Evolutionary conservation across 2,888 invertebrate species (phyloP).

Genomic region (Noctua comes): DNA sequence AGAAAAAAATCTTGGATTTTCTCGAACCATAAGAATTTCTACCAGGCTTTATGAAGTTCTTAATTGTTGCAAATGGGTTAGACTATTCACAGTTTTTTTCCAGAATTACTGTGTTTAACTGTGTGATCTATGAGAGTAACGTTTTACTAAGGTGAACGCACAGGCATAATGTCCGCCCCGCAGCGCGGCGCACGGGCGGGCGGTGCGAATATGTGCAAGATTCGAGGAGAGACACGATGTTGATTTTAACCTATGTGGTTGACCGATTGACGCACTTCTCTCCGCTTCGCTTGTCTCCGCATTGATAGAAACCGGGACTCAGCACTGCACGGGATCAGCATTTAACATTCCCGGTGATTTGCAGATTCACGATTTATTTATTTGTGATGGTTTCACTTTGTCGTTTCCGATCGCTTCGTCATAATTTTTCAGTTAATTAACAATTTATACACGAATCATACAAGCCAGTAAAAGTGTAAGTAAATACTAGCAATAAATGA

Average conservation of each 20-base stretch:
- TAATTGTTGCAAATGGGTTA: not conserved
- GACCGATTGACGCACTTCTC: not conserved
- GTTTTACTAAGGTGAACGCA: not conserved
- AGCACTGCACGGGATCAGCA: not conserved
- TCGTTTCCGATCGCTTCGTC: not conserved
- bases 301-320: not conserved
- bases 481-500: conserved; percentile 15
- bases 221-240: not conserved
- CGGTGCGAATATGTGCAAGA: not conserved
- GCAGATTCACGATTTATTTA: not conserved
- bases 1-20: not conserved
- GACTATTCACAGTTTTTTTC: not conserved
- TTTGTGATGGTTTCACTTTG: not conserved
- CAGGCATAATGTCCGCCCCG: not conserved
- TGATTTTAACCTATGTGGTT: not conserved
- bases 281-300: not conserved
- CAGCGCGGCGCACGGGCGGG: no score
- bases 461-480: not conserved
- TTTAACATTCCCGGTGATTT: not conserved
- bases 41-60: not conserved
- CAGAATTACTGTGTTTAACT: not conserved
- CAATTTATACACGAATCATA: conserved; percentile 8
- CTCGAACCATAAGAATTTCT: not conserved
- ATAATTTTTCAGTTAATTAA: not conserved
- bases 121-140: not conserved